phyloP scores from a whole-genome alignment of 2,888 invertebrate species.

The Schizotus pectinicornis region DNA sequence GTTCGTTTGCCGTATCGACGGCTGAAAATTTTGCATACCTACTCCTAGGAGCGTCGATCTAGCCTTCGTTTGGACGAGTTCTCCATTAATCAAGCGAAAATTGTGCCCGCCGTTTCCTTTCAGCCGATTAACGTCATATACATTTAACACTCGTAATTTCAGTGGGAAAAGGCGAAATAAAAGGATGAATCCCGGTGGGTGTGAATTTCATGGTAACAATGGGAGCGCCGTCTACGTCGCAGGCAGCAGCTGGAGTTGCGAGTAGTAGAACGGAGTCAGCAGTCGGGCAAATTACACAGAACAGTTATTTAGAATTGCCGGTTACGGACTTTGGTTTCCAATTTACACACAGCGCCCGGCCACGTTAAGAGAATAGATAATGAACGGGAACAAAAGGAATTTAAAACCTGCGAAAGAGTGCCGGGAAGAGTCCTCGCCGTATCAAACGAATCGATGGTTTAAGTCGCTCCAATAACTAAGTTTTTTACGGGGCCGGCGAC shows the following conservation, averaged over 20 bases:
- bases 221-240: constrained; percentile 34
- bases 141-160: constrained; percentile 21
- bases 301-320: constrained; percentile 40
- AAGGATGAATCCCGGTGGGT: constrained; percentile 27
- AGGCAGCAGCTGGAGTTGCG: constrained; percentile 27
- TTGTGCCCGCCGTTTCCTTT: too few species aligned
- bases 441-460: constrained; percentile 32
- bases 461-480: constrained; percentile 28
- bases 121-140: constrained; percentile 22
- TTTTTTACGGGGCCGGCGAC: background rate
- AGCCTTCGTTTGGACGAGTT: too few species aligned
- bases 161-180: constrained; percentile 19
- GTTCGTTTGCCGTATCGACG: too few species aligned
- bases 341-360: constrained; percentile 40
- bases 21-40: too few species aligned
- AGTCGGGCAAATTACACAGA: constrained; percentile 40
- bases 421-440: constrained; percentile 14
- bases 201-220: constrained; percentile 33
- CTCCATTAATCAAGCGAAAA: too few species aligned
- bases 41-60: too few species aligned
- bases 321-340: constrained; percentile 44
- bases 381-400: constrained; percentile 44
- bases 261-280: constrained; percentile 30
- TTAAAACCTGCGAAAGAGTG: constrained; percentile 32
- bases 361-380: constrained; percentile 45